phyloP scores from a whole-genome alignment of 2,797 vertebrate genomes.

The Siniperca undulata region DNA sequence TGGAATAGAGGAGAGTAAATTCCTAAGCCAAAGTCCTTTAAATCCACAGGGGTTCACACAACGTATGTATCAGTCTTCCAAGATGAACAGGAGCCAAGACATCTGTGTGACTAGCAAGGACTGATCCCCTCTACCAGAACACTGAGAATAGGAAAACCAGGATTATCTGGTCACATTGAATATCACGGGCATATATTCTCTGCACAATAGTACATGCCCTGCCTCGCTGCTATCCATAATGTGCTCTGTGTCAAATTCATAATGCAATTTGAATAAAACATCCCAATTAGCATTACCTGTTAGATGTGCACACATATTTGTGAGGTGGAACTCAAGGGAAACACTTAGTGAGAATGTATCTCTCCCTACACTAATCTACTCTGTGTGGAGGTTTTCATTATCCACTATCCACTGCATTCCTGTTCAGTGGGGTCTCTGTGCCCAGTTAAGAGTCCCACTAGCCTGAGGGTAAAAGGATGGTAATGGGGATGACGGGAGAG shows the following conservation, averaged over 20 bases:
- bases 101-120: constrained; percentile 83
- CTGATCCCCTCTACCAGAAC: constrained; percentile 71
- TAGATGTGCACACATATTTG: constrained; percentile 28
- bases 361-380: constrained; percentile 57
- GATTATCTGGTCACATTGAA: constrained; percentile 75
- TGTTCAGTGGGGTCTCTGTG: constrained; percentile 74
- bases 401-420: constrained; percentile 67
- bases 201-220: constrained; percentile 45
- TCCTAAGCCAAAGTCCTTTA: constrained; percentile 80
- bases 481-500: constrained; percentile 72
- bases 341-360: constrained; percentile 40
- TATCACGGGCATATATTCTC: constrained; percentile 58
- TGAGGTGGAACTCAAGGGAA: constrained; percentile 49
- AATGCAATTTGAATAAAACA: constrained; percentile 62
- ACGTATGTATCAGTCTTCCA: constrained; percentile 79
- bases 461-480: constrained; percentile 75
- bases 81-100: constrained; percentile 83
- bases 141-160: constrained; percentile 66
- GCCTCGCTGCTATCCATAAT: constrained; percentile 41
- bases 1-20: constrained; percentile 78
- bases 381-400: constrained; percentile 69
- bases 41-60: constrained; percentile 76
- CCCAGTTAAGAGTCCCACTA: constrained; percentile 77
- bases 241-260: constrained; percentile 60
- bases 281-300: constrained; percentile 60